Evolutionary conservation across 2,888 invertebrate species (phyloP).

Genomic region (Notocelia uddmanniana): DNA sequence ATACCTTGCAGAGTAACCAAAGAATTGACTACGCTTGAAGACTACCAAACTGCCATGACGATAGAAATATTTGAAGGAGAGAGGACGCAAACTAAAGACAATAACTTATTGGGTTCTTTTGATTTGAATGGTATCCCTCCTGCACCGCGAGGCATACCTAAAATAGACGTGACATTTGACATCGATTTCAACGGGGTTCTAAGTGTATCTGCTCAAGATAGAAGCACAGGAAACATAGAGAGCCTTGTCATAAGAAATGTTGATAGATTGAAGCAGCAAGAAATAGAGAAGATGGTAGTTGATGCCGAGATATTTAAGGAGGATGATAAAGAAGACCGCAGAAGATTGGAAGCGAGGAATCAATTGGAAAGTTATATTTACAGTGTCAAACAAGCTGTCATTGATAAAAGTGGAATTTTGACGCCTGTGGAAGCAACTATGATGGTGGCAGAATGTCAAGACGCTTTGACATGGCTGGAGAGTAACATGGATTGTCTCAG

Average conservation of each 20-base stretch:
- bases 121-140: slow-evolving; percentile 69
- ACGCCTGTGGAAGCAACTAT: slow-evolving; percentile 57
- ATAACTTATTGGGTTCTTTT: slow-evolving; percentile 69
- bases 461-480: slow-evolving; percentile 67
- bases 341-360: slow-evolving; percentile 67
- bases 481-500: slow-evolving; percentile 60
- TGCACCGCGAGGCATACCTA: slow-evolving; percentile 69
- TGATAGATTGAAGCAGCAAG: slow-evolving; percentile 61
- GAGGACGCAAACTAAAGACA: slow-evolving; percentile 68
- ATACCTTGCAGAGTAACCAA: slow-evolving; percentile 69
- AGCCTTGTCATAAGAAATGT: slow-evolving; percentile 64
- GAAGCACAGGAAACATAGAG: slow-evolving; percentile 63
- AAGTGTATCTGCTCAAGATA: slow-evolving; percentile 67
- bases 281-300: slow-evolving; percentile 66
- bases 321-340: slow-evolving; percentile 67
- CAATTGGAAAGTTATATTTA: slow-evolving; percentile 71
- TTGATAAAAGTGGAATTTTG: slow-evolving; percentile 58
- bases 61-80: slow-evolving; percentile 77
- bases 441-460: slow-evolving; percentile 62
- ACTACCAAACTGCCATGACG: slow-evolving; percentile 70
- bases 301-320: slow-evolving; percentile 64
- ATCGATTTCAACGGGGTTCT: slow-evolving; percentile 68
- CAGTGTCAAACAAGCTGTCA: slow-evolving; percentile 60
- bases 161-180: slow-evolving; percentile 70
- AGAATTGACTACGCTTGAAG: slow-evolving; percentile 71